These are phyloP conservation scores for Triops cancriformis DNA, from an alignment of 1,140 invertebrate species.

Conservation along the genomic window DNA sequence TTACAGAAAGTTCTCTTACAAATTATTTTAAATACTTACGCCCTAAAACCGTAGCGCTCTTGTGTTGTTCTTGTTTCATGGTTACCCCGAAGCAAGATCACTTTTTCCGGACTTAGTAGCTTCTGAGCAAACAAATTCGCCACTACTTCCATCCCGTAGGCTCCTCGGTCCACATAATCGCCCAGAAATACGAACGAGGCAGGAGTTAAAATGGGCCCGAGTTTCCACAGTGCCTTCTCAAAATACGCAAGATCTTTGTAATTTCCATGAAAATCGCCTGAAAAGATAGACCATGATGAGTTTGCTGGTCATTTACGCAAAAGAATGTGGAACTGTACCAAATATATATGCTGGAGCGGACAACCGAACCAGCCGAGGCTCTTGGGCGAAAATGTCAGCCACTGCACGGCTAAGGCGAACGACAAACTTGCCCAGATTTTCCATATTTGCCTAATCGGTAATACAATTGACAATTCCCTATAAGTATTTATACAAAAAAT, in stretches of 20 bases:
- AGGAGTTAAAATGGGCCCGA: constrained; percentile 49
- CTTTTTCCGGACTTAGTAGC: constrained; percentile 50
- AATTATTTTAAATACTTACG: constrained; percentile 40
- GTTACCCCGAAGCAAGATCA: constrained; percentile 53
- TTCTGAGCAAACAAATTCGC: constrained; percentile 57
- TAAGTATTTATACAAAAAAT: too few species aligned
- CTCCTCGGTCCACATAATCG: constrained; percentile 57
- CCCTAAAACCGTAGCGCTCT: constrained; percentile 59
- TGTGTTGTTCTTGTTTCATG: constrained; percentile 57
- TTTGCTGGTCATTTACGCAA: constrained; percentile 25
- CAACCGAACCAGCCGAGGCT: constrained; percentile 30
- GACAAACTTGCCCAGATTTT: constrained; percentile 42
- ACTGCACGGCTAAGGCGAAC: constrained; percentile 33
- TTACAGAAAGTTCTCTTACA: constrained; percentile 14
- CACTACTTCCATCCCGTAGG: constrained; percentile 52
- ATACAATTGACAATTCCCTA: not conserved
- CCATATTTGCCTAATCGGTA: constrained; percentile 36
- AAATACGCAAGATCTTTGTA: constrained; percentile 50
- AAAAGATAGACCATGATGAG: constrained; percentile 20
- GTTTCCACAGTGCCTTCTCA: constrained; percentile 52
- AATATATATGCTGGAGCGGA: constrained; percentile 21
- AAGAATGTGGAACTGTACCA: not conserved
- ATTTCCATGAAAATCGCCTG: constrained; percentile 55
- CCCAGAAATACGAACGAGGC: constrained; percentile 54
- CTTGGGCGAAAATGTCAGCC: constrained; percentile 32